A percentile compares a stretch with the other conserved stretches of the same genome.
phyloP scores from a whole-genome alignment of 2,113 vertebrate genomes.

The Hippotragus niger region DNA sequence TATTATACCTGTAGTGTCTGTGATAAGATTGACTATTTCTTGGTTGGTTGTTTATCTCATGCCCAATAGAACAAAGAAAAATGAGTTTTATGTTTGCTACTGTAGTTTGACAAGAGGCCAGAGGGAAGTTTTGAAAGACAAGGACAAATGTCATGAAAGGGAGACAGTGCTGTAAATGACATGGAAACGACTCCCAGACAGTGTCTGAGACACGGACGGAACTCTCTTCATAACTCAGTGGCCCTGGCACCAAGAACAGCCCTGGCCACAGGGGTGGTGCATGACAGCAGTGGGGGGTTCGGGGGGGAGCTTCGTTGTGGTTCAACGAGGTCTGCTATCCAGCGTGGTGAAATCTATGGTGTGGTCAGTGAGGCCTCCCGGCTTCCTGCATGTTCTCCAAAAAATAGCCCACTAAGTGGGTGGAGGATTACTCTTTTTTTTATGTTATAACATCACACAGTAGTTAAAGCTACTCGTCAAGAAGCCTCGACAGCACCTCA shows the following conservation, averaged over 20 bases:
- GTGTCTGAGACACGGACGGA: neutral
- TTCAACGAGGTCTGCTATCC: neutral
- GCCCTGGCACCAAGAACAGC: neutral
- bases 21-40: neutral
- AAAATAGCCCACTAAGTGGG: neutral
- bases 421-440: slow-evolving; percentile 30
- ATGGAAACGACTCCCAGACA: slow-evolving; percentile 45
- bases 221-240: slow-evolving; percentile 53
- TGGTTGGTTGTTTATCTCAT: slow-evolving; percentile 58
- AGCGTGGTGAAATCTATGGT: neutral
- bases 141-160: slow-evolving; percentile 45
- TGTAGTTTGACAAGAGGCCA: slow-evolving; percentile 31
- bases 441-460: slow-evolving; percentile 52
- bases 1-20: neutral
- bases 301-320: neutral
- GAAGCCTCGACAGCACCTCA: slow-evolving; percentile 64
- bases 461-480: slow-evolving; percentile 55
- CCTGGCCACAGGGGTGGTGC: neutral
- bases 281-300: rapidly evolving
- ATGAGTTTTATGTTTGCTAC: slow-evolving; percentile 49
- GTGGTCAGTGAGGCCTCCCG: neutral
- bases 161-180: slow-evolving; percentile 45
- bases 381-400: slow-evolving; percentile 16
- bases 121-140: slow-evolving; percentile 54
- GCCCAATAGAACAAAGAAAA: neutral